phyloP scores from a whole-genome alignment of 2,113 vertebrate genomes.

The Tonatia bakeri region DNA sequence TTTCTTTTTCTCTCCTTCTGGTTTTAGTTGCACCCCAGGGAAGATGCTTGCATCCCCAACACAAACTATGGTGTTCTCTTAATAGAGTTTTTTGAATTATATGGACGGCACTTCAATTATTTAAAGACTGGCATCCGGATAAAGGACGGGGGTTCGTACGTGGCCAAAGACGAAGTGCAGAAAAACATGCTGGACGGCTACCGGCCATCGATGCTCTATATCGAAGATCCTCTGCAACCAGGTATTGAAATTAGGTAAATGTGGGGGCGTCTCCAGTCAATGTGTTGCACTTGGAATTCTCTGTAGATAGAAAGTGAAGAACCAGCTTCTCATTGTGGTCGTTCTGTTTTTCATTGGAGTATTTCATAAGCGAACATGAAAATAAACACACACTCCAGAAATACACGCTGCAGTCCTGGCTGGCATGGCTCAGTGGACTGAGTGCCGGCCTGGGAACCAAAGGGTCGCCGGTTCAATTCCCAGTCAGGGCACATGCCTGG shows the following conservation, averaged over 20 bases:
- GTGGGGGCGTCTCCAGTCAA: not conserved
- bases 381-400: not conserved
- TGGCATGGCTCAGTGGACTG: no score
- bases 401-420: not conserved
- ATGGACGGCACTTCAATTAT: constrained; percentile 98
- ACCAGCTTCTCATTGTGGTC: not conserved
- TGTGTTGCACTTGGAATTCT: not conserved
- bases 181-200: constrained; percentile 97
- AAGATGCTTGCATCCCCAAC: constrained; percentile 92
- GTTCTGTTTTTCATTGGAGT: not conserved
- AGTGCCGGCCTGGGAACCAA: no score
- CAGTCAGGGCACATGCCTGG: no score
- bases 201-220: constrained; percentile 97
- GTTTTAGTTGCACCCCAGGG: constrained; percentile 93
- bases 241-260: constrained; percentile 80
- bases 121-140: constrained; percentile 99
- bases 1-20: constrained; percentile 38
- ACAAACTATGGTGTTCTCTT: constrained; percentile 97
- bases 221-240: constrained; percentile 97
- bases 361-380: not conserved
- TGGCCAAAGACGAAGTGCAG: constrained; percentile 98
- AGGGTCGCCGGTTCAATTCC: no score
- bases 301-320: not conserved
- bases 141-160: constrained; percentile 96
- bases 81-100: constrained; percentile 99